A percentile compares a stretch with the other conserved stretches of the same genome.
phyloP scores from a whole-genome alignment of 2,113 vertebrate genomes.

The Brienomyrus longianalis region DNA sequence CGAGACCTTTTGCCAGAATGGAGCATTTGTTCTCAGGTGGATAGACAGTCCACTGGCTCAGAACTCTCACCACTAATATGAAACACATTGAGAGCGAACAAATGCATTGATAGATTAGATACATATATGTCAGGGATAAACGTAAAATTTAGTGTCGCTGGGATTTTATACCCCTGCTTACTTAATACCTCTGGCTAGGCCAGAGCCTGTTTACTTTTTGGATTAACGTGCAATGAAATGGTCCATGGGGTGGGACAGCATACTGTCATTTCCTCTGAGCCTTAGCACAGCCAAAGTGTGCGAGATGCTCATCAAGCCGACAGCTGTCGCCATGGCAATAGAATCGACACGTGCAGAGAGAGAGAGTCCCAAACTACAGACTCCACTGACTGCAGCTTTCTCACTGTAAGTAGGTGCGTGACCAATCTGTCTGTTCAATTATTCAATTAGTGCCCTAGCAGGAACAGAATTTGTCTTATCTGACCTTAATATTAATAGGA shows the following conservation, averaged over 20 bases:
- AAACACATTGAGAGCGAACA: neutral
- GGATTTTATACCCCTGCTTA: neutral
- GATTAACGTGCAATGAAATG: neutral
- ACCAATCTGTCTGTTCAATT: constrained; percentile 14
- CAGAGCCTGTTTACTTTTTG: neutral
- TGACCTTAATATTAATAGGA: constrained; percentile 20
- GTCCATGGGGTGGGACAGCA: neutral
- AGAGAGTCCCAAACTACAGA: neutral
- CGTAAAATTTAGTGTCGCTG: neutral
- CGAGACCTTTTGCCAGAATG: neutral
- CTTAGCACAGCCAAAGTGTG: neutral
- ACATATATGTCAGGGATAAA: neutral
- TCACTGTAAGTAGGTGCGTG: neutral
- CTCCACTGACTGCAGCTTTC: neutral
- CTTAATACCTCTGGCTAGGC: neutral
- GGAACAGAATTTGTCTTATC: constrained; percentile 15
- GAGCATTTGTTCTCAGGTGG: neutral
- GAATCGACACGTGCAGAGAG: neutral
- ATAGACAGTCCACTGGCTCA: neutral
- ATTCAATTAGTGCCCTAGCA: constrained; percentile 14
- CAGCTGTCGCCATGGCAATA: neutral
- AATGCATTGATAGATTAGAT: neutral
- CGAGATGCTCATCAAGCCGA: neutral
- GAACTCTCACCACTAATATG: neutral
- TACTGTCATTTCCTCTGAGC: neutral